phyloP scores from a whole-genome alignment of 2,797 vertebrate species.

The Aldrovandia affinis region DNA sequence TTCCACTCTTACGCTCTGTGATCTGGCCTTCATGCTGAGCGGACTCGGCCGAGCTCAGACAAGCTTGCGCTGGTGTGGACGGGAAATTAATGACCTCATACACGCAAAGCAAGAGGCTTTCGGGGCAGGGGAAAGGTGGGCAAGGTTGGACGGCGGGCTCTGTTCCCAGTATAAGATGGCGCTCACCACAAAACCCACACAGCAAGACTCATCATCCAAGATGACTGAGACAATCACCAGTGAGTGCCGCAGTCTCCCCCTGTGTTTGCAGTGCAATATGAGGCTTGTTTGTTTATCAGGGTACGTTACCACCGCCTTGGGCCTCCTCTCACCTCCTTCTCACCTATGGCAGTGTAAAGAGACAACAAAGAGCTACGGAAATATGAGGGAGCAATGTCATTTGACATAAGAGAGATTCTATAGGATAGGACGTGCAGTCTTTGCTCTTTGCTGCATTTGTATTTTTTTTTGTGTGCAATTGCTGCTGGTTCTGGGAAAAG shows the following conservation, averaged over 20 bases:
- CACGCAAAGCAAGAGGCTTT: too few species aligned
- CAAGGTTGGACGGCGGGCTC: too few species aligned
- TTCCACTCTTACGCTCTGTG: too few species aligned
- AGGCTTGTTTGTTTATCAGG: too few species aligned
- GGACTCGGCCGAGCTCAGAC: background rate
- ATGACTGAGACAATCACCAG: background rate
- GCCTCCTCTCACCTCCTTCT: too few species aligned
- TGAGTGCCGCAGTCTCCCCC: background rate
- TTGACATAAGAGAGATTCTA: background rate
- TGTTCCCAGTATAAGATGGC: too few species aligned
- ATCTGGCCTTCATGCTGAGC: background rate
- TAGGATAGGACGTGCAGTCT: background rate
- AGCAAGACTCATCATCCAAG: background rate
- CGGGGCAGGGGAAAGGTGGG: too few species aligned
- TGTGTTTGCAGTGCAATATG: background rate
- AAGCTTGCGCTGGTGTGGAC: background rate
- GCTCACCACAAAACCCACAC: background rate
- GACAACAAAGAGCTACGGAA: too few species aligned
- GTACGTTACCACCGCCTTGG: too few species aligned
- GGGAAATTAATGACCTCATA: background rate
- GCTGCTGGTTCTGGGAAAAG: background rate
- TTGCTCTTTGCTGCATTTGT: too few species aligned
- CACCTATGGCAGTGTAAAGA: too few species aligned
- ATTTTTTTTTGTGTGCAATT: background rate
- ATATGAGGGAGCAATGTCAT: background rate